Evolutionary conservation across 2,797 vertebrate genomes (phyloP).

Genomic region (Oceanodroma leucorhoa): DNA sequence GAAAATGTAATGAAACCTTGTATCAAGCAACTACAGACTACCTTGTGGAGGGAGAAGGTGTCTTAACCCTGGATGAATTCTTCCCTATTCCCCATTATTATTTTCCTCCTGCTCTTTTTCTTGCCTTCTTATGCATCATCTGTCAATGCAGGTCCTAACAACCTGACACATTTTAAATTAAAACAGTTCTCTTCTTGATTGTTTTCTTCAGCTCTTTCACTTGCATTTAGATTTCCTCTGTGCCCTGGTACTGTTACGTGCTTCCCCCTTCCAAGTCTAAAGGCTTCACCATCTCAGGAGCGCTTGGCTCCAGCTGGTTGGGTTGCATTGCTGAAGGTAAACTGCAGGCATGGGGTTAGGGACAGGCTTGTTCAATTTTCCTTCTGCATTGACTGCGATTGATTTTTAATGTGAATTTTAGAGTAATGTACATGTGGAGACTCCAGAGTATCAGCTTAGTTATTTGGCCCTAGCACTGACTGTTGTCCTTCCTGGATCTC

Average conservation of each 20-base stretch:
- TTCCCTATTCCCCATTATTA: background rate
- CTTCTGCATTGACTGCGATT: rapidly evolving
- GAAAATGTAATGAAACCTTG: background rate
- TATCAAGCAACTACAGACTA: background rate
- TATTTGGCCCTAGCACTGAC: background rate
- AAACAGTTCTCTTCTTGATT: background rate
- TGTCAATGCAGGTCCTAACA: background rate
- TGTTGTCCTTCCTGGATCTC: background rate
- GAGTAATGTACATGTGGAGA: background rate
- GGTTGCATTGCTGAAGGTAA: background rate
- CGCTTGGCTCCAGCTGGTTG: background rate
- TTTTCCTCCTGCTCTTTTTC: background rate
- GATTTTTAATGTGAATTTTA: background rate
- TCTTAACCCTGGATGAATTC: background rate
- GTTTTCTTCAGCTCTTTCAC: slow-evolving; percentile 5
- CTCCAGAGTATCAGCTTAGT: background rate
- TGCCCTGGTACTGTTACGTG: background rate
- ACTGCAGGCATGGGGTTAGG: background rate
- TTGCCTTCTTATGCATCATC: background rate
- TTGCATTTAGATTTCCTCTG: background rate
- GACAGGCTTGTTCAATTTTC: background rate
- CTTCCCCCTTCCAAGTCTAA: background rate
- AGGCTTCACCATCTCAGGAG: background rate
- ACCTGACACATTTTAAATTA: background rate
- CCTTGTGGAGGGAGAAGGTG: background rate